Evolutionary conservation across 2,888 invertebrate genomes (phyloP), one percentile per base, ranked within the genome.

Genomic region (Cheilosia variabilis): DNA sequence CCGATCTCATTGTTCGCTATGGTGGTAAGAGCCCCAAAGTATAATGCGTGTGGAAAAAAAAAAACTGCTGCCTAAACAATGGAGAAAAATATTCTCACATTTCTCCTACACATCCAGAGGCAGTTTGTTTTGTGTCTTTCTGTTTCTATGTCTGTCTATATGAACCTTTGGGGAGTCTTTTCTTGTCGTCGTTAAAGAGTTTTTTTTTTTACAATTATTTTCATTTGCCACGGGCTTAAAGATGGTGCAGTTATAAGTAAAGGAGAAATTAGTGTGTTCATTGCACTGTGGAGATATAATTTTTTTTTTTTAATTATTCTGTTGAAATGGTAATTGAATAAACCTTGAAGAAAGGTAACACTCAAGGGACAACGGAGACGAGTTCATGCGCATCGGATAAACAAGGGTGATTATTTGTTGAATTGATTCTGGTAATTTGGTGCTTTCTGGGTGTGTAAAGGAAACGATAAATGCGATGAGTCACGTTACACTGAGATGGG

Each of bases 11-110:
- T 86, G 76, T 72, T 77, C 60, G 53, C 45, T 34, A 27, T 58
- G 5, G 1, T 43, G 34, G 68, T 58, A 63, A 58, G 63, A 22
- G 69, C 47, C 47, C 45, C 53, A 62, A 71, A 62, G 80, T 76
- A 71, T 50, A 76, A 80, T 86, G 80, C 84, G 84, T 86, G 57
- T 58, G 4, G 3, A 37, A 13, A 37, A 69, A 69, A 66, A 47
- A 58, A n/a, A 9, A n/a, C n/a, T 31, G 17, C n/a, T 45, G 45
- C 62, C 63, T 45, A 77, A 68, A 86, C 86, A 86, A 86, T 86
- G 72, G 72, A 68, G 62, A 9, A 81, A 86, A 81, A 81, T 68
- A 86, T 86, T 86, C 86, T 86, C 86, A 86, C 86, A 81, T 86
- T 86, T 81, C 86, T 81, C 81, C 76, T 62, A 76, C 80, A 76